A percentile compares a stretch with the other conserved stretches of the same genome.
These are phyloP conservation scores for Lasioglossum pauxillum DNA, from an alignment of 2,888 invertebrate species.

Conservation along the genomic window DNA sequence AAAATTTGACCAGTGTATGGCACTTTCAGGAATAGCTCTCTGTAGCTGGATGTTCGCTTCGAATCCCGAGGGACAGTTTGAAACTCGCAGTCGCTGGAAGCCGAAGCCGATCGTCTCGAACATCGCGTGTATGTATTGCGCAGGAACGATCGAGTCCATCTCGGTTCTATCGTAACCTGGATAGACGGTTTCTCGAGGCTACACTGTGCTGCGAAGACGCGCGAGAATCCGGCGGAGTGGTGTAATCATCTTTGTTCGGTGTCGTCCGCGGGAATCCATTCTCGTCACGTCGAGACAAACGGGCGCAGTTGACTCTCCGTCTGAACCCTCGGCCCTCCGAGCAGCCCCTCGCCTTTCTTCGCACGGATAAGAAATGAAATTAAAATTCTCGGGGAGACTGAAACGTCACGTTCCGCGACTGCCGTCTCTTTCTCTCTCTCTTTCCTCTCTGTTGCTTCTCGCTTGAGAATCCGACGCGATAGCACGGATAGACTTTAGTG, in stretches of 20 bases:
- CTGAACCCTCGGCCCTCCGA: constrained; percentile 37
- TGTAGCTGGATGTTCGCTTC: neutral
- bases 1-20: too few species aligned
- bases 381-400: constrained; percentile 65
- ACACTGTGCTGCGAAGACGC: constrained; percentile 8
- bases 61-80: neutral
- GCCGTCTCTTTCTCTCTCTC: constrained; percentile 5
- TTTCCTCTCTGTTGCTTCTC: neutral
- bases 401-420: constrained; percentile 61
- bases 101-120: neutral
- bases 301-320: constrained; percentile 65
- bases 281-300: constrained; percentile 69
- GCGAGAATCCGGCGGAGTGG: constrained; percentile 51
- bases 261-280: constrained; percentile 65
- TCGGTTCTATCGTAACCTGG: neutral
- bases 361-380: constrained; percentile 64
- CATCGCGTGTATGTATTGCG: neutral
- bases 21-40: too few species aligned
- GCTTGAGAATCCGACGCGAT: neutral
- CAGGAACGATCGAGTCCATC: neutral
- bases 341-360: neutral
- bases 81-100: too few species aligned
- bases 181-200: neutral
- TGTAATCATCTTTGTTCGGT: constrained; percentile 65
- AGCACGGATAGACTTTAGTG: neutral